Base-by-base conservation (phyloP, 2,888 invertebrate genomes). In the Acleris sparsana region DNA sequence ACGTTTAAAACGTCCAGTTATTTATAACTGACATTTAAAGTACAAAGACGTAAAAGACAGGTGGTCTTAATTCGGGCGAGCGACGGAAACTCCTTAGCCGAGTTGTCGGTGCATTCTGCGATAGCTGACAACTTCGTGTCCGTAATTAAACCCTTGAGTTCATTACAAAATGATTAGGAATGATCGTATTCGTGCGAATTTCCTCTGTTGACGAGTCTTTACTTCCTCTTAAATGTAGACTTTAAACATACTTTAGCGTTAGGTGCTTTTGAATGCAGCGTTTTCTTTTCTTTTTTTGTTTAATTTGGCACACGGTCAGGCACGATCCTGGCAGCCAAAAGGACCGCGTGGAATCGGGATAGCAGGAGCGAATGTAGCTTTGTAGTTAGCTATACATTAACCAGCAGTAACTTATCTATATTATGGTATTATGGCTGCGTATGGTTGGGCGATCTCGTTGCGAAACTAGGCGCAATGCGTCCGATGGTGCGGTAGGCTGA, bases 381-480 rank as follows among this genome's bases (percentile, higher is more conserved):
- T 51, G 25, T 43, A 29, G 22, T 39, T n/a, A n/a, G 7, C 9
- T 44, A 56, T 56, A 64, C 22, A 53, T 52, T 25, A 39, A n/a
- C 53, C 16, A 58, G 53, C 48, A 44, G 55, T 56, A 60, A 55
- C 20, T n/a, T 56, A 60, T 53, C 44, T 53, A 43, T 20, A 33
- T 25, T 17, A 44, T 52, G 44, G 51, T 53, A 49, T 44, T 49
- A 55, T 60, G 53, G 43, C 48, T 53, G 39, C 58, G 64, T 65
- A 60, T 65, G 65, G 55, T 56, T 55, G 65, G 65, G 56, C 56
- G 55, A 61, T 65, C 65, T 46, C 44, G 51, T 65, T 65, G 60
- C 60, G 65, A 65, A 65, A 65, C 51, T 49, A 49, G 62, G 25
- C 53, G 60, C 56, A 65, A 55, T 65, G 65, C 65, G 65, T 33